Evolutionary conservation across 2,113 vertebrate genomes (phyloP), one percentile per base, ranked within the genome.

Genomic region (Vicugna pacos): DNA sequence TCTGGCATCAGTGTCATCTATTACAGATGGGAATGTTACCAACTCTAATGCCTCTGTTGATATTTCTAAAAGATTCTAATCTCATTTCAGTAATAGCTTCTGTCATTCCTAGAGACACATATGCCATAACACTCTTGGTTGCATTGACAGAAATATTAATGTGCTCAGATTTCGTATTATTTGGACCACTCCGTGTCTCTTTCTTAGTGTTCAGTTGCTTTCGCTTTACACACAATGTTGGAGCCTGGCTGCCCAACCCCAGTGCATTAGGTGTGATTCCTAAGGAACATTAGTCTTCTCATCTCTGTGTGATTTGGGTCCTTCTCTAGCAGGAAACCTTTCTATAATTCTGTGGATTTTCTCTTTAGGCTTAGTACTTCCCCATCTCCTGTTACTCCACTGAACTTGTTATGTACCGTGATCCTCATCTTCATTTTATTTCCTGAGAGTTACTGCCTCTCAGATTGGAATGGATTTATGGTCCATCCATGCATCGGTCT

Each of bases 71-170:
- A 2, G 97, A 98, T 98, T 98, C 98, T 98, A 98, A 98, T 98
- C 98, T 98, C 97, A 98, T 98, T 98, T 98, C 98, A 98, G 98
- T 98, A 98, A 99, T 98, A 98, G 98, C 98, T 98, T 98, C 98
- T 98, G 98, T 99, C 98, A 98, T 98, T 98, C 94, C 94, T 95
- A 35, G 97, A 91, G 90, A 98, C 98, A 98, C 97, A 97, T 97
- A 97, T 98, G 98, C 98, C 98, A 98, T 97, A 98, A 98, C 97
- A 98, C 97, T 97, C 98, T 84, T 94, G 95, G 98, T 97, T 98
- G 97, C 98, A 98, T 97, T 98, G 98, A 98, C 98, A 98, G 98
- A 97, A 95, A 98, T 98, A 98, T 98, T 98, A 98, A 98, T 96
- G 97, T 96, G 0, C 95, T 93, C 15, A 12, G 60, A 97, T 98